Percentiles rank a stretch among this genome's conserved stretches.
phyloP scores from a whole-genome alignment of 37 sponge, comb jelly and placozoan species.

The Chondrosia reniformis region DNA sequence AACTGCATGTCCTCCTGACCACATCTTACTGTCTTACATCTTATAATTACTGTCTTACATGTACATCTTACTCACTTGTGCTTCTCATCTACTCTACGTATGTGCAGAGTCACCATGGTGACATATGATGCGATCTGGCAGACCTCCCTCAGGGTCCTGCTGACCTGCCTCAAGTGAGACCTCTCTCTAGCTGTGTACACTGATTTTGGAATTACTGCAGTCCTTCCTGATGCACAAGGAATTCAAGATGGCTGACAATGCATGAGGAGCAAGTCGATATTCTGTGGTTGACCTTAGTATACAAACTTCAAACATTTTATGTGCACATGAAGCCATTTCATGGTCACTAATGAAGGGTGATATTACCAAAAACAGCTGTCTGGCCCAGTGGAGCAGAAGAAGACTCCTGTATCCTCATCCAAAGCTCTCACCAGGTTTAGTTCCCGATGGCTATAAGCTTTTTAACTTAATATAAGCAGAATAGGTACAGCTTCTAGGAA shows the following conservation, averaged over 20 bases:
- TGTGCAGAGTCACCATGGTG: not conserved
- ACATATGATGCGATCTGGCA: not conserved
- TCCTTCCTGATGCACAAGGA: constrained; percentile 36
- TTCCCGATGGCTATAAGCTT: no score
- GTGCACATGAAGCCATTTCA: no score
- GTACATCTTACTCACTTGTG: no score
- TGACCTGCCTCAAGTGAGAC: not conserved
- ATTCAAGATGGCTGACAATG: constrained; percentile 44
- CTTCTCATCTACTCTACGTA: not conserved
- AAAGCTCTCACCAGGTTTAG: no score
- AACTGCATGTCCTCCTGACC: not conserved
- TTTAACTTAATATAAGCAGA: no score
- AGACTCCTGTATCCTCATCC: no score
- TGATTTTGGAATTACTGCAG: constrained; percentile 56
- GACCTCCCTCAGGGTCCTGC: constrained; percentile 24
- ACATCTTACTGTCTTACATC: not conserved
- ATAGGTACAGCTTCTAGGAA: no score
- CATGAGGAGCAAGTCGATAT: constrained; percentile 67
- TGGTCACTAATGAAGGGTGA: no score
- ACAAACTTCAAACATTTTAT: constrained; percentile 67
- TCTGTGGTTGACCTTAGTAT: constrained; percentile 66
- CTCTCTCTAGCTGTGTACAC: constrained; percentile 62
- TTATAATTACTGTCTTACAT: no score
- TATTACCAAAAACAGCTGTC: no score
- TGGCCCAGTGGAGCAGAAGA: no score